Evolutionary conservation across 2,888 invertebrate species (phyloP), one percentile per base, ranked within the genome.

Genomic region (Spilarctia lutea): DNA sequence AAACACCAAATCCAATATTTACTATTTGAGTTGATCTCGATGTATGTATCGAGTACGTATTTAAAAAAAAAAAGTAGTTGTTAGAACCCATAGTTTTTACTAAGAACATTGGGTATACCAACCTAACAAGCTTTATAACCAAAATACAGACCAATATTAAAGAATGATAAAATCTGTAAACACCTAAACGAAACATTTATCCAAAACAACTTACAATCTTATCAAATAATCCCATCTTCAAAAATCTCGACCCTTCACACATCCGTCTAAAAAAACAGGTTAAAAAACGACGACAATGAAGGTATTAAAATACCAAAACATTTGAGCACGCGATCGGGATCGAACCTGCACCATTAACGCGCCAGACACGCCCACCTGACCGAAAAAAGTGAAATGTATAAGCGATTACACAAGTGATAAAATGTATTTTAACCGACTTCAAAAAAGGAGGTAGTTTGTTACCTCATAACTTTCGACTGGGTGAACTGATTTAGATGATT

Each of bases 271-370:
- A 77, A 79, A 86, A 80, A 85, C 80, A 75, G 30, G 68, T 71
- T 73, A 87, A 86, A 88, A 87, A 84, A 79, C 74, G 75, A 86
- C 81, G 84, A 87, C 82, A 86, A 88, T 85, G 80, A 82, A 76
- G 75, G 86, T 81, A 90, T 89, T 88, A 91, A 91, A 90, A 91
- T 90, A 89, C 90, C 89, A 86, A 90, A 92, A 90, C 89, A 85
- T 74, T 70, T 82, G 88, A 85, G 93, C 94, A 94, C 94, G 94
- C 92, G 94, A 93, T 92, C 91, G 83, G 88, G 91, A 90, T 90
- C 91, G 89, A 93, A 92, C 92, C 92, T 89, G 91, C 78, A 86
- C 90, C 90, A 94, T 94, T 94, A 93, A 87, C 89, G 91, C 85
- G 88, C 89, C 91, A 83, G 89, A 87, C 90, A 91, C 93, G 89